phyloP scores from a whole-genome alignment of 92 coral and sea anemone species.

The Plumapathes pennacea region DNA sequence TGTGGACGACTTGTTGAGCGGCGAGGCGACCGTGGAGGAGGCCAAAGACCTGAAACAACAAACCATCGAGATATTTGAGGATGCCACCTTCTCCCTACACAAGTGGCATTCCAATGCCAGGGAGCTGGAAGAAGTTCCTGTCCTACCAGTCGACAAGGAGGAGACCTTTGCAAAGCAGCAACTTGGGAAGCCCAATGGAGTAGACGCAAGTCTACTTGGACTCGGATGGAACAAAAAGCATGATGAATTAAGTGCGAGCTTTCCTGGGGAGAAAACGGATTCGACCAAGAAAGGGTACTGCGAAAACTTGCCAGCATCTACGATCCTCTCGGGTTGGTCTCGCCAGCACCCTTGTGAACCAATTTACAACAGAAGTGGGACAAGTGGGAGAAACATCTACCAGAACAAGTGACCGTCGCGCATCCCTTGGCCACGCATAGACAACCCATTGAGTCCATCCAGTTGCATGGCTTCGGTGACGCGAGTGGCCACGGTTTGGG shows the following conservation, averaged over 20 bases:
- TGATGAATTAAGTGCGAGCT: slow-evolving; percentile 25
- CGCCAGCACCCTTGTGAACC: too few relatives aligned
- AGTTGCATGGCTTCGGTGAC: too few relatives aligned
- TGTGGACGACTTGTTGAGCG: slow-evolving; percentile 51
- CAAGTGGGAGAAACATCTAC: too few relatives aligned
- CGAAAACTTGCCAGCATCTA: slow-evolving; percentile 24
- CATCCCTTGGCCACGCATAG: too few relatives aligned
- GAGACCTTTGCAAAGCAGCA: slow-evolving; percentile 31
- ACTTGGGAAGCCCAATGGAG: slow-evolving; percentile 6
- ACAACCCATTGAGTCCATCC: too few relatives aligned
- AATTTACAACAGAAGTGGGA: too few relatives aligned
- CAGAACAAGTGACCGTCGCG: too few relatives aligned
- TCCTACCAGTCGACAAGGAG: slow-evolving; percentile 2
- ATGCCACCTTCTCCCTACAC: slow-evolving; percentile 37
- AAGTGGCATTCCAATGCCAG: slow-evolving; percentile 39
- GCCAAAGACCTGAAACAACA: slow-evolving; percentile 44
- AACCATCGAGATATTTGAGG: slow-evolving; percentile 29
- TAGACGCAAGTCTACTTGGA: slow-evolving; percentile 29
- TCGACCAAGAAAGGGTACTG: slow-evolving; percentile 14
- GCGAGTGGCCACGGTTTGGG: too few relatives aligned
- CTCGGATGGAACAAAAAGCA: slow-evolving; percentile 30
- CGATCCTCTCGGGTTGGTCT: slow-evolving; percentile 30
- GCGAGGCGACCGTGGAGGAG: slow-evolving; percentile 18
- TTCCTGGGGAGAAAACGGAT: slow-evolving; percentile 1
- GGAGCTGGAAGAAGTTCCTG: slow-evolving; percentile 24